Base-by-base conservation (phyloP, 2,888 invertebrate genomes). In the Polydrusus tereticollis region DNA sequence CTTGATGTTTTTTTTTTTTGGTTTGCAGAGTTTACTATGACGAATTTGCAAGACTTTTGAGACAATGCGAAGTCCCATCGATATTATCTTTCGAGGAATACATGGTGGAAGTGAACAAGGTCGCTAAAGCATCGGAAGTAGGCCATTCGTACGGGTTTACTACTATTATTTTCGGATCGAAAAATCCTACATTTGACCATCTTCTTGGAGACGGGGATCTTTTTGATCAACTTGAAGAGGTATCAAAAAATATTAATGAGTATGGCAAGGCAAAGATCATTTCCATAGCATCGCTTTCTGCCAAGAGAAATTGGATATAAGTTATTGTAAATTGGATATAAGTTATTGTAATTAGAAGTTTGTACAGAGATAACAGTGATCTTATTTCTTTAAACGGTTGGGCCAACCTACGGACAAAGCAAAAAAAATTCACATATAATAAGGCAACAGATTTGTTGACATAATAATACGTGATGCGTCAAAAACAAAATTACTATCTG, bases 11-110 rank as follows among this genome's bases (percentile, higher is more conserved):
- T 55, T 7, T 18, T 2, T 55, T 55, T 55, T 7, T n/a, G n/a
- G n/a, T n/a, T n/a, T n/a, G n/a, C n/a, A 55, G 52, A 29, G 52
- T 55, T 8, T 55, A 55, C 21, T 55, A 55, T 10, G 29, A 55
- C 8, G 52, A 55, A 55, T 29, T 55, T 55, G 18, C 29, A 7
- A 55, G 52, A 29, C 7, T 55, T 10, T 16, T 29, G 18, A 33
- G 5, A 29, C 8, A 26, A 18, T 55, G 29, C 18, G 52, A 29
- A 16, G 52, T 29, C 8, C 21, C 52, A 5, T 6, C 10, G 18
- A 8, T 29, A 16, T 29, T 55, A 14, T 55, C 52, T 1, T 55
- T 33, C 12, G 16, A 55, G 1, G 52, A 55, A 55, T 55, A 55
- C n/a, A 55, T 55, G 29, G 52, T 33, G 8, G 52, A 55, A 55